Percentiles rank a stretch among this genome's conserved stretches.
Conservation (phyloP, 2,888 invertebrate genomes). For the Ectobius pallidus region DNA sequence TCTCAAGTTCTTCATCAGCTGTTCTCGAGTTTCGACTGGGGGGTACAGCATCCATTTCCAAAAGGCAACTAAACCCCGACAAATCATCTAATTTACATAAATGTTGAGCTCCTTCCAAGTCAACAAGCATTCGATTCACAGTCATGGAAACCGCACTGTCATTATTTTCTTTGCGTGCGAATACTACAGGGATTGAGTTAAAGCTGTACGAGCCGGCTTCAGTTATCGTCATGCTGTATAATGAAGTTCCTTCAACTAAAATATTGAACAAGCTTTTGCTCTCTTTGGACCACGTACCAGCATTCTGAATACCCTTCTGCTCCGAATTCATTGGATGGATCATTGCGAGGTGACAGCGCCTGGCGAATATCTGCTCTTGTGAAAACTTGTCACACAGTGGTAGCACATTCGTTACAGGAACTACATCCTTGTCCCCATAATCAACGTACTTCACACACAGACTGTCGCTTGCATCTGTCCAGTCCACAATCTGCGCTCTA, state of each 20-base stretch:
- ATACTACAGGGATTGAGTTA: not conserved
- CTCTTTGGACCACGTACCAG: conserved; percentile 20
- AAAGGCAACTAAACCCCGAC: no score
- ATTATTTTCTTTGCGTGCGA: no score
- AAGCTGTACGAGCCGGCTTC: not conserved
- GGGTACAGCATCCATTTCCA: no score
- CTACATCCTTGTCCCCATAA: conserved; percentile 27
- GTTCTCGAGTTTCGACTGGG: no score
- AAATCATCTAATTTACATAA: not conserved
- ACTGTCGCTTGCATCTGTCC: not conserved
- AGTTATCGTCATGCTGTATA: not conserved
- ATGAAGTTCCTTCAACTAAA: not conserved
- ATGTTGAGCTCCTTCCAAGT: not conserved
- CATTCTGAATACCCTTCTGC: not conserved
- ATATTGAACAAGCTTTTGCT: conserved; percentile 9
- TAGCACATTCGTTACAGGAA: conserved; percentile 4
- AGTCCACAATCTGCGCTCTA: conserved; percentile 28
- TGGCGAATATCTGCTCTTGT: conserved; percentile 23
- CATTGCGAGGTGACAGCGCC: conserved; percentile 23
- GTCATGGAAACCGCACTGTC: no score
- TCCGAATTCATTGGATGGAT: conserved; percentile 6
- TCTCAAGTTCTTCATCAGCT: no score
- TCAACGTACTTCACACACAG: conserved; percentile 22
- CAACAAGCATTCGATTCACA: no score
- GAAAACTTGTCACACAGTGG: conserved; percentile 13